A percentile compares a stretch with the other conserved stretches of the same genome.
These are phyloP conservation scores for Philaethria dido DNA, from an alignment of 2,888 invertebrate species.

Conservation along the genomic window DNA sequence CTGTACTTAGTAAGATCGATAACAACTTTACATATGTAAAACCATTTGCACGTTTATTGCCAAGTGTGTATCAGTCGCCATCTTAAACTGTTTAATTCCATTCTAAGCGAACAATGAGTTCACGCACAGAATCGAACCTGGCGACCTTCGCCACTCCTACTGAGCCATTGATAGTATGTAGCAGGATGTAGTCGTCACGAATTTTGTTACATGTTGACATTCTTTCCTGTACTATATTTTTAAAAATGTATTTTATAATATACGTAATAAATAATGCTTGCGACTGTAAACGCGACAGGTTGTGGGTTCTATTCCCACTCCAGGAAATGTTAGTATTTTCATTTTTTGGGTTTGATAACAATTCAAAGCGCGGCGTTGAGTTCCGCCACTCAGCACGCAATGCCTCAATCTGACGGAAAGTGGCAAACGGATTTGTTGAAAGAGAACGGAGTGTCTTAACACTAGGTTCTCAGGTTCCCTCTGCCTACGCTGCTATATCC, in stretches of 20 bases:
- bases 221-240: neutral
- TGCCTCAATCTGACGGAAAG: no score
- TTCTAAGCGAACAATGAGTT: conserved; percentile 45
- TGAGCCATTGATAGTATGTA: conserved; percentile 57
- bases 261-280: no score
- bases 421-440: no score
- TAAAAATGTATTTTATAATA: neutral
- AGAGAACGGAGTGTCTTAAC: no score
- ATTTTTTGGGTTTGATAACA: no score
- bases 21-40: conserved; percentile 24
- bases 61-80: conserved; percentile 35
- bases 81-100: conserved; percentile 41
- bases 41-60: conserved; percentile 23
- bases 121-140: conserved; percentile 56
- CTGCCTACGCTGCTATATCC: no score
- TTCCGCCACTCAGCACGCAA: no score
- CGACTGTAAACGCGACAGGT: no score
- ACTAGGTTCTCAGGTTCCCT: no score
- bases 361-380: no score
- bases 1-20: conserved; percentile 3
- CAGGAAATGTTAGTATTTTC: no score
- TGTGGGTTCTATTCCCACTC: no score
- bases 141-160: conserved; percentile 74
- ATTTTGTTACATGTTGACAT: conserved; percentile 62
- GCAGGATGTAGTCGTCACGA: conserved; percentile 69